Evolutionary conservation across 2,113 vertebrate genomes (phyloP), one percentile per base, ranked within the genome.

Genomic region (Dromas ardeola): DNA sequence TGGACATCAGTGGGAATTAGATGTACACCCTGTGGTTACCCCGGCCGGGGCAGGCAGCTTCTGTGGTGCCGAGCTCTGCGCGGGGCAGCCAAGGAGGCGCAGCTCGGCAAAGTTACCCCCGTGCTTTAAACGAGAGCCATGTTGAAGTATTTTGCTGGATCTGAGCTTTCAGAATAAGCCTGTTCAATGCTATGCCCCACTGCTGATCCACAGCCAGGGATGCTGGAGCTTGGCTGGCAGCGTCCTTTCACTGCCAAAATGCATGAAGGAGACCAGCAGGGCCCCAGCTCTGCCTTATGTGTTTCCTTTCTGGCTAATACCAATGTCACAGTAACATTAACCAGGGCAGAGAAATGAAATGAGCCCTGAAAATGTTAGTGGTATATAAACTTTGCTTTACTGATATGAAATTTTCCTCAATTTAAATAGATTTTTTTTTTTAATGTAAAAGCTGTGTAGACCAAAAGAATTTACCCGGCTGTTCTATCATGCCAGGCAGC

Each of bases 1-100:
- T 53, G 26, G 32, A 32, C 45, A 18, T 36, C 0, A 0, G 3
- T 43, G 25, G 32, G 34, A 65, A 29, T 20, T 61, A 15, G 9
- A 4, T 38, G 25, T 43, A 23, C 7, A 12, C 6, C 25, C 1
- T 70, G 0, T 34, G 53, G 15, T 78, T 38, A n/a, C 32, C 26
- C 19, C 0, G 1, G 38, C 30, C 9, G 6, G 52, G 42, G 13
- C 38, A 50, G 23, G 22, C 52, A 83, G 49, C 38, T 52, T 7
- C 29, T 14, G 14, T 20, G 45, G 16, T 27, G 8, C 66, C 3
- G 2, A 62, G 26, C 72, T 76, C 45, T 71, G 52, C 67, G 29
- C 1, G 2, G 13, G 34, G 26, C 50, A 50, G 14, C 25, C 32
- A 34, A 65, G 43, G 74, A 66, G 15, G 11, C 38, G n/a, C 34